These are phyloP conservation scores for Myioborus melanocephalus DNA, from an alignment of 2,797 vertebrate species.

Conservation along the genomic window DNA sequence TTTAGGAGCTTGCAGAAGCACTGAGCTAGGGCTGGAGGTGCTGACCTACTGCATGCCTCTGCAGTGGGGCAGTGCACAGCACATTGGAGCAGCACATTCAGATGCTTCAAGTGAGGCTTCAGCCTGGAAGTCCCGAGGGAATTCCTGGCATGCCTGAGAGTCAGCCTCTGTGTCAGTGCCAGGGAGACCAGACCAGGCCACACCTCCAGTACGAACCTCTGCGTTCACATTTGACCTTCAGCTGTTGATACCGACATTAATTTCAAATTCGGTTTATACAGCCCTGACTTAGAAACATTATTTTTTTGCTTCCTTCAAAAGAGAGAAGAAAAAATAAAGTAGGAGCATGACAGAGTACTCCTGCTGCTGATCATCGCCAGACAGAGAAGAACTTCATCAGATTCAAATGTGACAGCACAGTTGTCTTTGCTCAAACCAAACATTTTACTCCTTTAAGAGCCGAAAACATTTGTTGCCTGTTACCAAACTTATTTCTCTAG, in stretches of 20 bases:
- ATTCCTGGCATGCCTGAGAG: neutral
- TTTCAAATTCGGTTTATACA: neutral
- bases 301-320: neutral
- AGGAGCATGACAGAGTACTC: neutral
- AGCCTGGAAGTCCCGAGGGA: neutral
- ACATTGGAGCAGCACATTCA: neutral
- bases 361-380: neutral
- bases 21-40: neutral
- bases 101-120: neutral
- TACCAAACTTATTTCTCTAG: slow-evolving; percentile 14
- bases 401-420: neutral
- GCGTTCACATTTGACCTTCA: neutral
- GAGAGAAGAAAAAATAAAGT: neutral
- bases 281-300: neutral
- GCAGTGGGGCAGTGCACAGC: neutral
- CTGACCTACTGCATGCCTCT: neutral
- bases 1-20: neutral
- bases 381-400: neutral
- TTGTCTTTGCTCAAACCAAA: slow-evolving; percentile 28
- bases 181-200: neutral
- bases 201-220: neutral
- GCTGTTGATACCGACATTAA: neutral
- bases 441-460: neutral
- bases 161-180: neutral
- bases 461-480: neutral